These are phyloP conservation scores for Elegia similella DNA, from an alignment of 2,888 invertebrate species.

Conservation along the genomic window DNA sequence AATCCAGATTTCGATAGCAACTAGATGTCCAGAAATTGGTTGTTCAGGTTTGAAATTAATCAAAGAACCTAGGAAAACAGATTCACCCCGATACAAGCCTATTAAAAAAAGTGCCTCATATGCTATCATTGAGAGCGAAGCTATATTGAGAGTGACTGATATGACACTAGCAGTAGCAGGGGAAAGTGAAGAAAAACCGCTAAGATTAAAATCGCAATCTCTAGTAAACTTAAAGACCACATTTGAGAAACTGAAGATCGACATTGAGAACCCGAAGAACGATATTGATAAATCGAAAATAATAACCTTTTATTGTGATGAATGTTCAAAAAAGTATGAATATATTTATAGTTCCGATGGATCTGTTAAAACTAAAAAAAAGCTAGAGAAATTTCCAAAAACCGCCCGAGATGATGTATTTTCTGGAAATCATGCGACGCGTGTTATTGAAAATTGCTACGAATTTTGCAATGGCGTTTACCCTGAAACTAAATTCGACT, in stretches of 20 bases:
- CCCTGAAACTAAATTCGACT: neutral
- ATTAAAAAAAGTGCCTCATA: constrained; percentile 60
- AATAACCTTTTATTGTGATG: constrained; percentile 15
- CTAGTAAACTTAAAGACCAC: neutral
- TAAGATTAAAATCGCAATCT: neutral
- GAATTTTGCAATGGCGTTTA: neutral
- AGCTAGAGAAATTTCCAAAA: neutral
- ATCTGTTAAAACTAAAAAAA: neutral
- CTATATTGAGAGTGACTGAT: constrained; percentile 62
- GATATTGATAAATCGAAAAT: neutral
- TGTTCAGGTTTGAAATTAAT: constrained; percentile 45
- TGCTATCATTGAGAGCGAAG: constrained; percentile 65
- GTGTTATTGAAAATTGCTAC: neutral
- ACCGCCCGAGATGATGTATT: neutral
- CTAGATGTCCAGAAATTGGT: constrained; percentile 28
- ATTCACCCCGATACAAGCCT: constrained; percentile 38
- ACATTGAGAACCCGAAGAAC: neutral
- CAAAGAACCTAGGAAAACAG: constrained; percentile 43
- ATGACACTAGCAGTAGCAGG: constrained; percentile 47
- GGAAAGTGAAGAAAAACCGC: neutral
- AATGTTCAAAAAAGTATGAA: neutral
- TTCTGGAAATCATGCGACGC: neutral
- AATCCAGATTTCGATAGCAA: constrained; percentile 42
- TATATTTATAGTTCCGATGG: neutral
- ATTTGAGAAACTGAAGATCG: neutral